These are phyloP conservation scores for Lasioglossum leucozonium DNA, from an alignment of 2,888 invertebrate species.

Conservation along the genomic window DNA sequence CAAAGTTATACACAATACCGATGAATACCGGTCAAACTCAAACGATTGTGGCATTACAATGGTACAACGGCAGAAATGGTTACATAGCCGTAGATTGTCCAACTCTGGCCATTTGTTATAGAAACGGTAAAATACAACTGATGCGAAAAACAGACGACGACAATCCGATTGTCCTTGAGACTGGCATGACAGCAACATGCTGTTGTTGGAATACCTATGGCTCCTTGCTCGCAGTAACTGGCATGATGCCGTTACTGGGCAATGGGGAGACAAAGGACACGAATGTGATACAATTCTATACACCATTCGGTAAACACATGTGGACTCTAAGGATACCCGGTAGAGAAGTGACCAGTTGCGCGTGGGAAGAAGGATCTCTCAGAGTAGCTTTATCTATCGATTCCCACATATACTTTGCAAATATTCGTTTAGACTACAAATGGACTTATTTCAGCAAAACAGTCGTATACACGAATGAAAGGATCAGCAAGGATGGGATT, in stretches of 20 bases:
- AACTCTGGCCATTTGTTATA: conserved; percentile 94
- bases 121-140: conserved; percentile 93
- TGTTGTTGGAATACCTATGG: conserved; percentile 98
- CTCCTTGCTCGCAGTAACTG: conserved; percentile 94
- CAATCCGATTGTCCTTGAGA: conserved; percentile 92
- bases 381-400: conserved; percentile 97
- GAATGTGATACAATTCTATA: conserved; percentile 96
- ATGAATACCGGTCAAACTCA: conserved; percentile 77
- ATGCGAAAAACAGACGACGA: conserved; percentile 96
- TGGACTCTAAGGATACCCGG: conserved; percentile 96
- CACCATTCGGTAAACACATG: conserved; percentile 94
- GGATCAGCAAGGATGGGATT: conserved; percentile 87
- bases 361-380: conserved; percentile 98
- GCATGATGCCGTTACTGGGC: conserved; percentile 85
- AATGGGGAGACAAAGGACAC: conserved; percentile 87
- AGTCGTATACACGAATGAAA: conserved; percentile 92
- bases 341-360: conserved; percentile 92
- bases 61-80: conserved; percentile 96
- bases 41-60: conserved; percentile 90
- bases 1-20: conserved; percentile 89
- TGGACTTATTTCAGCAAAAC: conserved; percentile 98
- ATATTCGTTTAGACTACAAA: conserved; percentile 97
- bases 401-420: conserved; percentile 98
- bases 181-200: conserved; percentile 92
- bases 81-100: conserved; percentile 89